Evolutionary conservation across 2,888 invertebrate genomes (phyloP).

Genomic region (Ophraella communa): DNA sequence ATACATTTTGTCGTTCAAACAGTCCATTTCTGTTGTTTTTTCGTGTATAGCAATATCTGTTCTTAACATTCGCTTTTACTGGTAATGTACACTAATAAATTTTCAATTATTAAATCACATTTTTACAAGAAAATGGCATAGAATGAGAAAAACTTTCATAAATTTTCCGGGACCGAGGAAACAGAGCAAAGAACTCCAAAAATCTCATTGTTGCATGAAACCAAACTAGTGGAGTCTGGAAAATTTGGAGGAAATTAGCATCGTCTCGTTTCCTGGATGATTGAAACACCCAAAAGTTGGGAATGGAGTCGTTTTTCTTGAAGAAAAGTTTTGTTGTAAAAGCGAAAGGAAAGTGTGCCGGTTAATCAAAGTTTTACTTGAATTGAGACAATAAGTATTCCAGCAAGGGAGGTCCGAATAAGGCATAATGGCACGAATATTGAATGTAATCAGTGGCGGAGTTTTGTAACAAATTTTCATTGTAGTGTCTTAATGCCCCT

Average conservation of each 20-base stretch:
- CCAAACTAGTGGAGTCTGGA: conserved; percentile 18
- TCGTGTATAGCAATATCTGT: too few relatives aligned
- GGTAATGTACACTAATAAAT: neutral
- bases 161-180: neutral
- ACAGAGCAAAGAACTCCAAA: conserved; percentile 12
- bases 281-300: conserved; percentile 27
- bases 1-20: conserved; percentile 16
- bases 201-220: conserved; percentile 6
- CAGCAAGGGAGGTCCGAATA: conserved; percentile 12
- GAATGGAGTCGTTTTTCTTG: conserved; percentile 28
- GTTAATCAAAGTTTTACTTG: conserved; percentile 35
- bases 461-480: too few relatives aligned
- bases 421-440: conserved; percentile 12
- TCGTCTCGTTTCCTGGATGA: conserved; percentile 25
- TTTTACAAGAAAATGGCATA: neutral
- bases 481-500: too few relatives aligned
- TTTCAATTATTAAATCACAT: neutral
- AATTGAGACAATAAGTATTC: conserved; percentile 33
- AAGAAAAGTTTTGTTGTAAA: conserved; percentile 30
- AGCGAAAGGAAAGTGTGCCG: conserved; percentile 32
- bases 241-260: conserved; percentile 25
- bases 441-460: conserved; percentile 8
- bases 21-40: neutral
- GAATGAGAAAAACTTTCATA: neutral
- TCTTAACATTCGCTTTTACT: neutral